Conservation (phyloP, 2,888 invertebrate species). For the Sarcophaga caerulescens region DNA sequence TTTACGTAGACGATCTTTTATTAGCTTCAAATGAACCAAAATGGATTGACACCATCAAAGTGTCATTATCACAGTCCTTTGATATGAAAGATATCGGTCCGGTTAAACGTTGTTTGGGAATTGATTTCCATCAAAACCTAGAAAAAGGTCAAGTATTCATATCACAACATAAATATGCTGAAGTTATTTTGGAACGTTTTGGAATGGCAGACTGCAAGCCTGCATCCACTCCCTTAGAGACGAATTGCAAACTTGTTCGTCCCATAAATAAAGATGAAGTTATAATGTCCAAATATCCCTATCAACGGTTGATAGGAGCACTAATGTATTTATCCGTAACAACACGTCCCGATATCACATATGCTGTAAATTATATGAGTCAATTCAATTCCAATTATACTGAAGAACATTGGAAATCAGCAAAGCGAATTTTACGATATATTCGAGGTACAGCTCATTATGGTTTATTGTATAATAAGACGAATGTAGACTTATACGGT, state of each 20-base stretch:
- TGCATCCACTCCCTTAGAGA: no score
- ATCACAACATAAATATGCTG: conserved; percentile 57
- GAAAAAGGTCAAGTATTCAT: conserved; percentile 40
- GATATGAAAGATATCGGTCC: no score
- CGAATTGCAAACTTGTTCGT: conserved; percentile 48
- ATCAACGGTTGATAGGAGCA: conserved; percentile 67
- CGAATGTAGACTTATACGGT: conserved; percentile 34
- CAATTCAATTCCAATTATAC: conserved; percentile 64
- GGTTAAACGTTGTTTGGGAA: conserved; percentile 61
- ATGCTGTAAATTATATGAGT: conserved; percentile 59
- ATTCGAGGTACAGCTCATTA: conserved; percentile 55
- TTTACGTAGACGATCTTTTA: conserved; percentile 67
- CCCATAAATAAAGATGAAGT: conserved; percentile 46
- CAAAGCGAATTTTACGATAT: conserved; percentile 64
- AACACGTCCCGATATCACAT: conserved; percentile 63
- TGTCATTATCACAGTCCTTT: no score
- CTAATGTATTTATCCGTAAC: conserved; percentile 66
- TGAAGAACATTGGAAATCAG: conserved; percentile 66
- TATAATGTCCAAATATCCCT: conserved; percentile 54
- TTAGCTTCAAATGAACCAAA: no score
- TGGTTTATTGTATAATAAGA: conserved; percentile 54
- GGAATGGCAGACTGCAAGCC: no score
- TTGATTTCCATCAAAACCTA: conserved; percentile 62
- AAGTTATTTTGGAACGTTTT: conserved; percentile 59
- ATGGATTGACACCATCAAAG: no score